phyloP scores from a whole-genome alignment of 2,113 vertebrate species.

The Mesocricetus auratus region DNA sequence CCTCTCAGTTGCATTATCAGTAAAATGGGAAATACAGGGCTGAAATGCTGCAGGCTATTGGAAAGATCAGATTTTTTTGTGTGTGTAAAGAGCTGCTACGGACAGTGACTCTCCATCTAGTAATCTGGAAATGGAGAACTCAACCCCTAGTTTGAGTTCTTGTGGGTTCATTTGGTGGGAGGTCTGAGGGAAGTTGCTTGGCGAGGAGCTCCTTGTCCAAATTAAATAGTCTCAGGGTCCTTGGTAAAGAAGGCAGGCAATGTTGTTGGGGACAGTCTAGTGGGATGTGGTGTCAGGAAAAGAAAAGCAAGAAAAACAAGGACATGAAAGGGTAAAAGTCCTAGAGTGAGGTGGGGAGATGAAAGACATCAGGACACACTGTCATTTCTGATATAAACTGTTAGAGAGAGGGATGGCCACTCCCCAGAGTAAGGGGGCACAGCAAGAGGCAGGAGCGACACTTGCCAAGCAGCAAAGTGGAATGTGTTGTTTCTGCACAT shows the following conservation, averaged over 20 bases:
- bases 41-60: background rate
- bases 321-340: background rate
- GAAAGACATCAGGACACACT: background rate
- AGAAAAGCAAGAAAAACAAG: background rate
- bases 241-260: background rate
- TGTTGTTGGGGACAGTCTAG: background rate
- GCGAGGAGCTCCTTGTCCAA: background rate
- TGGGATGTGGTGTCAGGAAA: background rate
- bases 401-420: background rate
- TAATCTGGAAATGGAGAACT: background rate
- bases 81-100: background rate
- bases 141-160: background rate
- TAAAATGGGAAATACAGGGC: background rate
- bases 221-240: background rate
- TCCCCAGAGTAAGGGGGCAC: background rate
- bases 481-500: background rate
- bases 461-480: background rate
- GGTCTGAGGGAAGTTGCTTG: background rate
- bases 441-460: background rate
- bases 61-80: background rate
- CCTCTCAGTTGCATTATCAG: background rate
- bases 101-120: background rate
- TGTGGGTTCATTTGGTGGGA: background rate
- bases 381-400: background rate
- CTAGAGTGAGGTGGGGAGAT: background rate